Evolutionary conservation across 2,113 vertebrate species (phyloP), one percentile per base, ranked within the genome.

Genomic region (Ailuropoda melanoleuca): DNA sequence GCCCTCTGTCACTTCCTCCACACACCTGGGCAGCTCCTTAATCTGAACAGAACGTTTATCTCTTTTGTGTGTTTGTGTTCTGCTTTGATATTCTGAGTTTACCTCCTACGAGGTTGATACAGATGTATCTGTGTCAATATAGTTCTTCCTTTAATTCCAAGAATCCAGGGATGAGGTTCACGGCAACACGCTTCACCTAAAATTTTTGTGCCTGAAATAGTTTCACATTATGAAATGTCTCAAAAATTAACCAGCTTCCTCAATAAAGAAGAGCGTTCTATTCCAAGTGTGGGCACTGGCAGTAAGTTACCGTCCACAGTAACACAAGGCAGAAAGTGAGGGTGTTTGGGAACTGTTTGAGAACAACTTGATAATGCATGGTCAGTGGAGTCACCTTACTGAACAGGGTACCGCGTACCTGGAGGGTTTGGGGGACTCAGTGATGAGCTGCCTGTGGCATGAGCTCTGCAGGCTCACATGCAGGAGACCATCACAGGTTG

Each of bases 341-440:
- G 24, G 12, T 31, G 26, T 34, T 21, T 10, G 39, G 4, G 31
- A 56, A 39, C 34, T 12, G 4, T 18, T 48, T 23, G 55, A 43
- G 9, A 88, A 29, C 10, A 37, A 43, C 18, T 11, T 2, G 15
- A 29, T 18, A 39, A 31, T 26, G 34, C 17, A 12, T 11, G 13
- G 84, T 50, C 48, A 39, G 48, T 0, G 18, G n/a, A 55, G 34
- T 60, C 24, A 19, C 72, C 46, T 39, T 39, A 12, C 11, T 46
- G 18, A 88, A 39, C 2, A 66, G 55, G 24, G 6, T 10, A 4
- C 3, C 18, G 6, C 0, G 7, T 24, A n/a, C 0, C 0, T 24
- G 37, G 21, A n/a, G 14, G 15, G 34, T 39, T 13, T 53, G 29
- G 26, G 26, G 23, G 29, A 64, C 10, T 56, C 12, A 2, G 1